A percentile compares a stretch with the other conserved stretches of the same genome.
Evolutionary conservation across 2,797 vertebrate species (phyloP).

Genomic region (Poeciliopsis turneri): DNA sequence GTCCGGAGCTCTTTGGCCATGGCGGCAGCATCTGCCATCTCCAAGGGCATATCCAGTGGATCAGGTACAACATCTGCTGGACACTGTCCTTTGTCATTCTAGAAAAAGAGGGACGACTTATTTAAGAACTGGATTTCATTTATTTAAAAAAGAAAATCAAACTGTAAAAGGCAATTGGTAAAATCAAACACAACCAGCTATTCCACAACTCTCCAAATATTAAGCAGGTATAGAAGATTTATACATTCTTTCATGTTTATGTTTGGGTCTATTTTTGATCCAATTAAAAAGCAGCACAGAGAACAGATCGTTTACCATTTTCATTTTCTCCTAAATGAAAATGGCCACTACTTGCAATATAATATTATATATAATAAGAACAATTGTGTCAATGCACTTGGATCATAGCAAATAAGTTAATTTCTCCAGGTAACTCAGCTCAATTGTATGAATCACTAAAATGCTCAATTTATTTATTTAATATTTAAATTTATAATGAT

Average conservation of each 20-base stretch:
- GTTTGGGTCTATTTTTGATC: background rate
- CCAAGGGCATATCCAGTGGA: conserved; percentile 92
- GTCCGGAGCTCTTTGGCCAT: conserved; percentile 90
- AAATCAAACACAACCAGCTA: background rate
- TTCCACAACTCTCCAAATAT: background rate
- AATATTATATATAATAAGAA: too few relatives aligned
- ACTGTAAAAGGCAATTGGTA: background rate
- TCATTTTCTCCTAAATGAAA: background rate
- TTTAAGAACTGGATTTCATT: background rate
- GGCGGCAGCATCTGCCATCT: conserved; percentile 92
- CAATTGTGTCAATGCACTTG: background rate
- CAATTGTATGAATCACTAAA: background rate
- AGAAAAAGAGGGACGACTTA: background rate
- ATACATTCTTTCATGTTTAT: background rate
- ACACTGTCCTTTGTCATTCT: conserved; percentile 93
- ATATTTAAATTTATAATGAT: background rate
- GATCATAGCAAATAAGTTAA: background rate
- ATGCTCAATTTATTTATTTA: background rate
- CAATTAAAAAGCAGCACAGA: background rate
- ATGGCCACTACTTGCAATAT: too few relatives aligned
- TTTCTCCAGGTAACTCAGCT: background rate
- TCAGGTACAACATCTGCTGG: conserved; percentile 94
- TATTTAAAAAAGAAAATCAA: background rate
- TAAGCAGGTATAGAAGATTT: background rate
- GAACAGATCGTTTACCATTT: background rate